Conservation (phyloP, 2,113 vertebrate genomes). For the Leuciscus idus region DNA sequence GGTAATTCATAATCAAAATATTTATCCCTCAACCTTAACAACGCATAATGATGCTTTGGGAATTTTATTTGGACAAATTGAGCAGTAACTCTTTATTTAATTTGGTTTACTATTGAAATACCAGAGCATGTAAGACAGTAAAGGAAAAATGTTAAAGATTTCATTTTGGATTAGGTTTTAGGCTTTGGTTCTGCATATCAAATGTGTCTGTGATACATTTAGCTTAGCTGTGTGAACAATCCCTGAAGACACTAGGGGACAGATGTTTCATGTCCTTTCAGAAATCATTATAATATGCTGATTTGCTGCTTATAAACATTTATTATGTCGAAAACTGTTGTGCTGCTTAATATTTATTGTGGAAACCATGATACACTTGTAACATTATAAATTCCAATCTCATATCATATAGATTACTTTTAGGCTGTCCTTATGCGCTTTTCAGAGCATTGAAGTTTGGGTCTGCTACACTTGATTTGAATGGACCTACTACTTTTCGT, state of each 20-base stretch:
- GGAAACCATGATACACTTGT: no score
- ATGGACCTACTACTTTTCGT: no score
- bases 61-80: conserved; percentile 11
- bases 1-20: conserved; percentile 21
- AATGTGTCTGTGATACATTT: not conserved
- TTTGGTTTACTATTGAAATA: not conserved
- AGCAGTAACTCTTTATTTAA: not conserved
- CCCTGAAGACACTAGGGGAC: not conserved
- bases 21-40: not conserved
- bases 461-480: no score
- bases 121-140: not conserved
- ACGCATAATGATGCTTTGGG: not conserved
- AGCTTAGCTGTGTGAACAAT: not conserved
- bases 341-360: not conserved
- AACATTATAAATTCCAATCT: no score
- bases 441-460: no score
- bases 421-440: no score
- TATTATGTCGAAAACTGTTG: not conserved
- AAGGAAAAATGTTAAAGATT: not conserved
- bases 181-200: not conserved
- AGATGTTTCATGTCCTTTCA: not conserved
- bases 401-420: no score
- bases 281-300: not conserved
- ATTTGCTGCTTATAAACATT: not conserved
- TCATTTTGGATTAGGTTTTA: not conserved